Conservation (phyloP, 1,140 invertebrate species). For the Coenobita brevimanus region DNA sequence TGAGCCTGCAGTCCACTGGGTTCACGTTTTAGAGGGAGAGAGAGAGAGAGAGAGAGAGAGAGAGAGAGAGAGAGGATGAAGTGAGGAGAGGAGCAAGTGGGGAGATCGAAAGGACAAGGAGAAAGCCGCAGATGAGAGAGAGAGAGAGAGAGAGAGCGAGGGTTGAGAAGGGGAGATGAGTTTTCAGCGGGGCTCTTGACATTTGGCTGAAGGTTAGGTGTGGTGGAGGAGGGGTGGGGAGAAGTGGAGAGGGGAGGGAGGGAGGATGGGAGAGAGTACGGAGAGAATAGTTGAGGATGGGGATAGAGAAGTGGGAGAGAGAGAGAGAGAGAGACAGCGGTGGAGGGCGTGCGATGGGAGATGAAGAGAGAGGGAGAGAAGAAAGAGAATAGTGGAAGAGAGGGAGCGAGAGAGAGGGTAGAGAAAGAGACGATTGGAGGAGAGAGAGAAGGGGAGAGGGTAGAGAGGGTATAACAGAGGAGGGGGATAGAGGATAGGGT, state of each 20-base stretch:
- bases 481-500: not conserved
- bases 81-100: not conserved
- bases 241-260: not conserved
- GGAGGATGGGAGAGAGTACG: too few relatives aligned
- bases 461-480: not conserved
- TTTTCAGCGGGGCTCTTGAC: too few relatives aligned
- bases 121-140: too few relatives aligned
- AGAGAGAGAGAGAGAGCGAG: too few relatives aligned
- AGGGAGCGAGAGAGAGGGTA: not conserved
- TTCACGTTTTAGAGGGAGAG: too few relatives aligned
- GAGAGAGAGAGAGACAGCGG: not conserved
- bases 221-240: not conserved
- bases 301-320: not conserved
- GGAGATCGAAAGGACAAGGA: not conserved
- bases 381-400: not conserved
- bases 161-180: too few relatives aligned
- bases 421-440: not conserved
- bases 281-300: too few relatives aligned
- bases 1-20: too few relatives aligned
- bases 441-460: not conserved
- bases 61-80: too few relatives aligned
- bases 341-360: not conserved
- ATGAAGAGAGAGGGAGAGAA: not conserved
- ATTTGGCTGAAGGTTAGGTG: too few relatives aligned
- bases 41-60: too few relatives aligned